Base-by-base conservation (phyloP, 2,888 invertebrate species). In the Disparrhopalites patrizii region DNA sequence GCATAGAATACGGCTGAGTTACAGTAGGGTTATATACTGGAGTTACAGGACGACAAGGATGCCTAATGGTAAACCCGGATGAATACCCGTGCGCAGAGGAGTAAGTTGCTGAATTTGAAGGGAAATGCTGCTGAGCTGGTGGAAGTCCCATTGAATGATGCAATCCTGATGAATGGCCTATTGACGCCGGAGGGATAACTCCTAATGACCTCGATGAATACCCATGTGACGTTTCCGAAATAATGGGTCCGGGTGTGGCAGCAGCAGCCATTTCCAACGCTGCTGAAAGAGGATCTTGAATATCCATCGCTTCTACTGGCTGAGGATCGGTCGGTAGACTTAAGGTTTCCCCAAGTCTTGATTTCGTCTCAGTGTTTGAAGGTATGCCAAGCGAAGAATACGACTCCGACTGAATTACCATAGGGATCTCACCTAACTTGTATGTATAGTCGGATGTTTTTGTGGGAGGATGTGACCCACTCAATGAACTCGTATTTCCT, bases 261-360 rank as follows among this genome's bases (percentile, higher is more conserved):
- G 50, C 43, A 1, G 61, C 40, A 20, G 61, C 47, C 61, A 61
- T 61, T 20, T 61, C 50, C 3, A 61, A n/a, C 3, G 61, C 61
- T 8, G 61, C 50, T 3, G 50, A 31, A 15, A 61, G n/a, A 1
- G 61, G 50, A 50, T 61, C 61, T 30, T 61, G 61, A n/a, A 50
- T 28, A 31, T 61, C 50, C 28, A 31, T 18, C 23, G 43, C 20
- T 47, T 47, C 47, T 2, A 4, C 15, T 20, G 20, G 47, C 7
- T 47, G 25, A 18, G 47, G 25, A 47, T 47, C 47, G n/a, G n/a
- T n/a, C n/a, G n/a, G n/a, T n/a, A n/a, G n/a, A n/a, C n/a, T n/a
- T n/a, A n/a, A n/a, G n/a, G n/a, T n/a, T n/a, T n/a, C n/a, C n/a
- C n/a, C n/a, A n/a, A n/a, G n/a, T n/a, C n/a, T n/a, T n/a, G n/a